A percentile compares a stretch with the other conserved stretches of the same genome.
These are phyloP conservation scores for Delichon dasypus DNA, from an alignment of 2,797 vertebrate species.

Conservation along the genomic window DNA sequence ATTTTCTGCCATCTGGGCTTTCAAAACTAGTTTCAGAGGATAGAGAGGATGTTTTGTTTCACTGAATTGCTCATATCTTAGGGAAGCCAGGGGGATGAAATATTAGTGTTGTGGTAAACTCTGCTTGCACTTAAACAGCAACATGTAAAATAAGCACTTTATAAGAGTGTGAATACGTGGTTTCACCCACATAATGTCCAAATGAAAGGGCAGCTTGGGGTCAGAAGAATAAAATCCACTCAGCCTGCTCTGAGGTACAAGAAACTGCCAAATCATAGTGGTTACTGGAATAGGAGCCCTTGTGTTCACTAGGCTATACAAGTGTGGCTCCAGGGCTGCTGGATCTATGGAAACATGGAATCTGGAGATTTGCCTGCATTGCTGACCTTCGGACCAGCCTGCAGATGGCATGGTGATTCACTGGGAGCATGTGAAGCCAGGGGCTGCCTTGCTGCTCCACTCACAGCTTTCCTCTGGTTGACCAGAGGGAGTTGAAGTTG, in stretches of 20 bases:
- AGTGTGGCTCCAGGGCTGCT: background rate
- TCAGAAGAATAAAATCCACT: slow-evolving; percentile 18
- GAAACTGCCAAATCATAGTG: background rate
- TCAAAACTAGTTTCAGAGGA: slow-evolving; percentile 30
- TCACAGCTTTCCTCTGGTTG: background rate
- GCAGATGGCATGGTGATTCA: background rate
- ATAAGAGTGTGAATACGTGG: background rate
- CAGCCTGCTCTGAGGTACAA: background rate
- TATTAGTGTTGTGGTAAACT: slow-evolving; percentile 14
- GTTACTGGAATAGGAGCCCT: background rate
- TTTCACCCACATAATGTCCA: background rate
- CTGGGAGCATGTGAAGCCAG: background rate
- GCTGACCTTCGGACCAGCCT: background rate
- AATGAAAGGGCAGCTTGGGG: background rate
- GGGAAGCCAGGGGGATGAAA: slow-evolving; percentile 25
- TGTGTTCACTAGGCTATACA: background rate
- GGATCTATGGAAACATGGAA: background rate
- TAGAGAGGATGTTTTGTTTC: slow-evolving; percentile 26
- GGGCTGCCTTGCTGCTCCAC: background rate
- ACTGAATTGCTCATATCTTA: background rate
- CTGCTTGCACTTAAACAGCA: background rate
- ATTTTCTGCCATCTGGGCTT: slow-evolving; percentile 40
- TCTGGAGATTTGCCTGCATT: background rate
- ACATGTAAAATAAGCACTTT: background rate
- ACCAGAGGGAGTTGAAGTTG: background rate